Conservation (phyloP, 2,888 invertebrate genomes). For the Leptarthrus brevirostris region DNA sequence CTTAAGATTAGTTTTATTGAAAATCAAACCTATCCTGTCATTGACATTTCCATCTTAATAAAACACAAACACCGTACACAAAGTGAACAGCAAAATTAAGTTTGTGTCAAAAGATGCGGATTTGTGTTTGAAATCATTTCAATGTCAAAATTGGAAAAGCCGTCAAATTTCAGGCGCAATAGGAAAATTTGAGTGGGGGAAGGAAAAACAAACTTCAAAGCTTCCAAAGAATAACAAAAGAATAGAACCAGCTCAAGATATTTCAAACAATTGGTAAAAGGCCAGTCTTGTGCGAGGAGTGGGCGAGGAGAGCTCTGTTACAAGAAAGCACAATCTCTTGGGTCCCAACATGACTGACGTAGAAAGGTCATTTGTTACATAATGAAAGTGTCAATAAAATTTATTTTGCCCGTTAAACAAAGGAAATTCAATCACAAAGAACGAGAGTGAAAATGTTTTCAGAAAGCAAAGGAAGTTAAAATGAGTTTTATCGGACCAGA, state of each 20-base stretch:
- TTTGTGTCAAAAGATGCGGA: not conserved
- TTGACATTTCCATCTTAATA: no score
- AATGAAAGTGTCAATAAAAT: slow-evolving; percentile 50
- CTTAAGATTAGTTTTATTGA: no score
- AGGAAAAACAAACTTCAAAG: not conserved
- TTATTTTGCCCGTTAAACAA: slow-evolving; percentile 48
- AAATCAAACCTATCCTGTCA: no score
- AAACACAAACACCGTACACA: no score
- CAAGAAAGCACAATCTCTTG: not conserved
- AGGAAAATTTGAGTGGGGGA: not conserved
- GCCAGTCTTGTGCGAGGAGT: not conserved
- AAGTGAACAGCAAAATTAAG: no score
- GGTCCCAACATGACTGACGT: not conserved
- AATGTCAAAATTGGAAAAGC: not conserved
- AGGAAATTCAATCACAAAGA: slow-evolving; percentile 29
- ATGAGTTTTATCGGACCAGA: not conserved
- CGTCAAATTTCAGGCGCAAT: not conserved
- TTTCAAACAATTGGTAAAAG: not conserved
- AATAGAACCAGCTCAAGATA: not conserved
- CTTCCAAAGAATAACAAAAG: not conserved
- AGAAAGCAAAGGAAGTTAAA: not conserved
- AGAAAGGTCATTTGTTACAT: slow-evolving; percentile 49
- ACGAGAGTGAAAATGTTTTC: not conserved
- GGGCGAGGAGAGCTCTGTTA: not conserved
- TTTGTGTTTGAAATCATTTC: not conserved